Evolutionary conservation across 2,113 vertebrate genomes (phyloP).

Genomic region (Lophura nycthemera): DNA sequence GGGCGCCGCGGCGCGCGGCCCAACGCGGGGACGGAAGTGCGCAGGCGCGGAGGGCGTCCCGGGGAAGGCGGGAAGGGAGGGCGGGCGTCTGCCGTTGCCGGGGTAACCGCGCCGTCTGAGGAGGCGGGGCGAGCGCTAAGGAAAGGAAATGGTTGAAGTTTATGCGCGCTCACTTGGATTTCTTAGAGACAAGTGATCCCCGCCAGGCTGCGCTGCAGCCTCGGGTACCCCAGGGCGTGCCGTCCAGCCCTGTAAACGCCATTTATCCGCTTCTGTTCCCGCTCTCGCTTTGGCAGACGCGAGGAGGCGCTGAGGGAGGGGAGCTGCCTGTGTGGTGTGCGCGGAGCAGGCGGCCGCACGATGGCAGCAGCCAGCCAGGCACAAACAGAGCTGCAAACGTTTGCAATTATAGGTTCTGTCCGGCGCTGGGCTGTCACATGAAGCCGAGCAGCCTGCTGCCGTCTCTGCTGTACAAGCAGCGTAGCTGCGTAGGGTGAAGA

Average conservation of each 20-base stretch:
- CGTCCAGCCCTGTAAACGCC: too few species aligned
- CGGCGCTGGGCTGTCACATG: fast-evolving
- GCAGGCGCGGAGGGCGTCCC: background rate
- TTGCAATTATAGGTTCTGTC: fast-evolving
- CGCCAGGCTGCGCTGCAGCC: background rate
- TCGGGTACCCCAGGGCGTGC: fast-evolving
- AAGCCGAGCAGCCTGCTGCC: background rate
- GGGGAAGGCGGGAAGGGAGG: background rate
- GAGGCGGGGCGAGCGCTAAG: too few species aligned
- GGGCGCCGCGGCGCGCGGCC: background rate
- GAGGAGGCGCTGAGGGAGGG: fast-evolving
- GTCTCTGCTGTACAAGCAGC: too few species aligned
- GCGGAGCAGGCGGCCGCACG: fast-evolving
- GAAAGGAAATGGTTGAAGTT: background rate
- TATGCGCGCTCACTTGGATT: fast-evolving
- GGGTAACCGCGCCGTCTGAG: background rate
- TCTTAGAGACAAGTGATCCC: fast-evolving
- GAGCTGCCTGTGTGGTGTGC: fast-evolving
- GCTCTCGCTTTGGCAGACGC: too few species aligned
- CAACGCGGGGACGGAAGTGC: background rate
- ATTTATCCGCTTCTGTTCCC: too few species aligned
- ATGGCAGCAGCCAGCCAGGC: background rate
- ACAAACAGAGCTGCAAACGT: fast-evolving
- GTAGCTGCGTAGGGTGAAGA: background rate
- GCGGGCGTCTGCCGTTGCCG: background rate